These are phyloP conservation scores for Turnix velox DNA, from an alignment of 2,113 vertebrate species.

Conservation along the genomic window DNA sequence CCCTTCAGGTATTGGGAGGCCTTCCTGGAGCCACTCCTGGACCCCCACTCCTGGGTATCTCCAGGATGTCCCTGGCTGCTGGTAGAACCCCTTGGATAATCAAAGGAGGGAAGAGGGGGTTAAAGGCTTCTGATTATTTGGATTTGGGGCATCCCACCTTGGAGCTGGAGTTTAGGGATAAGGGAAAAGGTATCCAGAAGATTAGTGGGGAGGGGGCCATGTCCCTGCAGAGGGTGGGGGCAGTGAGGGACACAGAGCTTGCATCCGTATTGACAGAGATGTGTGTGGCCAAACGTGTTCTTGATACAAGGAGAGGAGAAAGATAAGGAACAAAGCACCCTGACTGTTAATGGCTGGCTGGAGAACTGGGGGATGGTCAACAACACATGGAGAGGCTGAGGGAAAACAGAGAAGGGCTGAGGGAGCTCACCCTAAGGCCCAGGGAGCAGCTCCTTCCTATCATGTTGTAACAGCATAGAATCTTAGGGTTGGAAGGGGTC, in stretches of 20 bases:
- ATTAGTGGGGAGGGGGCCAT: accelerated
- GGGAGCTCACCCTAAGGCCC: not conserved
- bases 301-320: accelerated
- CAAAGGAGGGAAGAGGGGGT: accelerated
- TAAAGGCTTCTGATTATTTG: not conserved
- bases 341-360: not conserved
- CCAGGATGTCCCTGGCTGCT: not conserved
- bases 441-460: not conserved
- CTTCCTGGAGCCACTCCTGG: no score
- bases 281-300: accelerated
- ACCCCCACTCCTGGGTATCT: no score
- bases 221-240: not conserved
- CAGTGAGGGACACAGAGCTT: accelerated
- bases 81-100: not conserved
- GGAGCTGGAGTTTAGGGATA: accelerated
- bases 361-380: not conserved
- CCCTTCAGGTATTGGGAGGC: no score
- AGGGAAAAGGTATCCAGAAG: accelerated
- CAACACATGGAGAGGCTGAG: accelerated
- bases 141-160: not conserved
- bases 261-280: not conserved
- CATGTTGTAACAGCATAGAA: no score
- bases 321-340: not conserved
- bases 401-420: not conserved
- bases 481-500: no score